Conservation (phyloP, 2,888 invertebrate species). For the Sinelater perroti region DNA sequence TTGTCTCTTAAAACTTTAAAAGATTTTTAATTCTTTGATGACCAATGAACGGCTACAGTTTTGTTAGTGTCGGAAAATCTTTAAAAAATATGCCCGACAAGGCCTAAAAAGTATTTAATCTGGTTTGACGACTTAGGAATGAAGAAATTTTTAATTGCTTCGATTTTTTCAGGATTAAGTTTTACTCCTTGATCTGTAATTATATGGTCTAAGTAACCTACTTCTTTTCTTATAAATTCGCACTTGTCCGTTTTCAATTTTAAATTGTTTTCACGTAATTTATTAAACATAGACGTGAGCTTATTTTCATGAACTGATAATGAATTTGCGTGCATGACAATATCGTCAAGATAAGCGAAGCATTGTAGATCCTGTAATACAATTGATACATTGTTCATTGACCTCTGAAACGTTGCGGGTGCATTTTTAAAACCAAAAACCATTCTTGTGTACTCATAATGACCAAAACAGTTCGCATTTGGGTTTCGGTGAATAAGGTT, state of each 20-base stretch:
- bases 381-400: constrained; percentile 36
- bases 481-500: no score
- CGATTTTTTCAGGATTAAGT: constrained; percentile 44
- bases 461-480: constrained; percentile 37
- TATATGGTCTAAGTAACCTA: constrained; percentile 49
- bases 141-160: constrained; percentile 22
- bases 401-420: constrained; percentile 55
- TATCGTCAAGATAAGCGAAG: constrained; percentile 53
- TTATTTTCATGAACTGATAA: constrained; percentile 42
- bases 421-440: constrained; percentile 51
- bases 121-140: constrained; percentile 21
- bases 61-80: neutral
- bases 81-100: constrained; percentile 47
- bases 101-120: constrained; percentile 49
- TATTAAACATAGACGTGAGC: constrained; percentile 10
- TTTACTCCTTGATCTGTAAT: constrained; percentile 45
- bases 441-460: constrained; percentile 51
- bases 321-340: constrained; percentile 47
- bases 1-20: constrained; percentile 11
- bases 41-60: neutral
- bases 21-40: neutral
- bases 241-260: neutral
- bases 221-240: constrained; percentile 43
- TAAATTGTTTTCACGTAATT: constrained; percentile 15
- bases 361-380: constrained; percentile 45